phyloP scores from a whole-genome alignment of 2,113 vertebrate species.

The Salminus brasiliensis region DNA sequence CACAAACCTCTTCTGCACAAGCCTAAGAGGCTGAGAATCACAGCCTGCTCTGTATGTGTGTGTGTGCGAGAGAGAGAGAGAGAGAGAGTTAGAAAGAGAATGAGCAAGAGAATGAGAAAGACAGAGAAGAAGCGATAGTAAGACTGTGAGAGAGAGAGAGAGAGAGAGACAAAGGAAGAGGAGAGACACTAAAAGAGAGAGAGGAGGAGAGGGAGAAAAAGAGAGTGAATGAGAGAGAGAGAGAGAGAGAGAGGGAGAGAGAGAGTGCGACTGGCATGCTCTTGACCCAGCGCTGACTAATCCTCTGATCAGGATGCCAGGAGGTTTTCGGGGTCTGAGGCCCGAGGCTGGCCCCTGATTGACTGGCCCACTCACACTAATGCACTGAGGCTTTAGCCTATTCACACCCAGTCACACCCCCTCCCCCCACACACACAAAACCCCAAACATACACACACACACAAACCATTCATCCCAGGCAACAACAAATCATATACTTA shows the following conservation, averaged over 20 bases:
- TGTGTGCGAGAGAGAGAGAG: not conserved
- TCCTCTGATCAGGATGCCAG: constrained; percentile 81
- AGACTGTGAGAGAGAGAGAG: constrained; percentile 12
- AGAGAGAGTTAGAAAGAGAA: not conserved
- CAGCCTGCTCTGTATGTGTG: constrained; percentile 19
- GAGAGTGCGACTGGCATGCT: constrained; percentile 61
- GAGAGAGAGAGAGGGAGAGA: constrained; percentile 25
- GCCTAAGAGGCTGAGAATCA: constrained; percentile 42
- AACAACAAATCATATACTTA: not conserved
- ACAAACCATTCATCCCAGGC: constrained; percentile 10
- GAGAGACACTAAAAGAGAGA: not conserved
- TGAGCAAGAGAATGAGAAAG: constrained; percentile 1
- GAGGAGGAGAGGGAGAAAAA: not conserved
- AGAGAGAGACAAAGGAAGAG: not conserved
- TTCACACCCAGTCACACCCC: constrained; percentile 48
- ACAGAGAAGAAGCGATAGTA: not conserved
- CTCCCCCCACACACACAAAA: not conserved
- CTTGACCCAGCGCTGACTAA: constrained; percentile 73
- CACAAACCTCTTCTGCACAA: constrained; percentile 46
- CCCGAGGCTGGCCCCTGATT: constrained; percentile 62
- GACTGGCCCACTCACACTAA: constrained; percentile 67
- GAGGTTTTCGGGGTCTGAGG: constrained; percentile 46
- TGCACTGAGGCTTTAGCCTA: constrained; percentile 55
- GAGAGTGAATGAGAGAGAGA: not conserved
- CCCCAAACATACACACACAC: constrained; percentile 2